Base-by-base conservation (phyloP, 2,888 invertebrate genomes). In the Heliconius cydno region DNA sequence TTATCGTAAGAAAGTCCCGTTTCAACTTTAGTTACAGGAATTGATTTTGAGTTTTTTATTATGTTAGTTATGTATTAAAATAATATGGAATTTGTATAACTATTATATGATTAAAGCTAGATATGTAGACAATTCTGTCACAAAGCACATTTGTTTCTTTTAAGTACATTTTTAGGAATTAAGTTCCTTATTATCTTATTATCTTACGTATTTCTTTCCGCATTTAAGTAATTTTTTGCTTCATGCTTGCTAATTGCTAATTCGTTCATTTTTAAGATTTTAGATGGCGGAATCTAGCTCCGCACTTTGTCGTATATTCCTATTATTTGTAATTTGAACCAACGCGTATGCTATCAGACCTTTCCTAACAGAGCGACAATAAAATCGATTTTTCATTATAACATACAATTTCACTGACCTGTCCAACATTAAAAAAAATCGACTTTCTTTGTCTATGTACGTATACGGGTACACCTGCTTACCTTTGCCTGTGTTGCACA, bases 401-500 rank as follows among this genome's bases (percentile, higher is more conserved):
- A 68, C 41, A 38, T 41, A 68, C 13, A 46, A 65, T 65, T 63
- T 67, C 57, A 79, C 89, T 93, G 93, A 93, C 93, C 93, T 92
- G 92, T 92, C 88, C 91, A 85, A 91, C 87, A 73, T 73, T 1
- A 30, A 73, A 72, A 71, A 46, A 90, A 78, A 78, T 78, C 78
- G 82, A 84, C 88, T 90, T 90, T 90, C 90, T 92, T 93, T 92
- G 90, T 93, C 87, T 89, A 88, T 91, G 88, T 87, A 85, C 38
- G 85, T 91, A 19, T 19, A 52, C 19, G 52, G 52, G 19, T 52
- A 92, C 94, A 94, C 94, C 94, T 94, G 94, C 94, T 86, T 87
- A 85, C 90, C 88, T 88, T 89, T 86, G 87, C 86, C 83, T 89
- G 88, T 86, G 89, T 92, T 94, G 92, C 91, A 92, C 90, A 89